These are phyloP conservation scores for Drosophila arawakana DNA, from an alignment of 1,140 invertebrate genomes.

Conservation along the genomic window DNA sequence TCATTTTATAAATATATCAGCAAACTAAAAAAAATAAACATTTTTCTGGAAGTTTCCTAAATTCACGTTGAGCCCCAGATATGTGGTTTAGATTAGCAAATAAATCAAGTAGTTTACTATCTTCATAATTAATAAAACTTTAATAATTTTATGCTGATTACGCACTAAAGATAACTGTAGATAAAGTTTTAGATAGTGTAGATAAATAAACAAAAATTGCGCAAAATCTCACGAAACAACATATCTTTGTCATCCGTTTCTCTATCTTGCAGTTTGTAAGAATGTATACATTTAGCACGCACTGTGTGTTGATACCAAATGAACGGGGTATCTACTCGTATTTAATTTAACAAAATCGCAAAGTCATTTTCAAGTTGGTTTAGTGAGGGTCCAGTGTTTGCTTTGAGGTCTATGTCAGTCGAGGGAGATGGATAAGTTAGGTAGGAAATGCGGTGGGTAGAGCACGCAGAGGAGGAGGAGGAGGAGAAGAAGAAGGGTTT, in stretches of 20 bases:
- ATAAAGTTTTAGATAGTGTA: too few species aligned
- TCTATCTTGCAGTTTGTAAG: not conserved
- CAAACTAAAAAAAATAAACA: too few species aligned
- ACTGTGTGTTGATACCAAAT: constrained; percentile 20
- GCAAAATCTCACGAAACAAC: constrained; percentile 1
- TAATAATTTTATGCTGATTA: too few species aligned
- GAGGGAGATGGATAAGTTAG: not conserved
- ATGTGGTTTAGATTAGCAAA: too few species aligned
- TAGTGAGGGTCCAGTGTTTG: constrained; percentile 29
- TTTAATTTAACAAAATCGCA: constrained; percentile 50
- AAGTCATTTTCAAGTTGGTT: constrained; percentile 58
- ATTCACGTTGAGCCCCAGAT: too few species aligned
- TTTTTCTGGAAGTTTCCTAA: too few species aligned
- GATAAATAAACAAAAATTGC: too few species aligned
- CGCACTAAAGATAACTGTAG: too few species aligned
- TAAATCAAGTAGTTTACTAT: too few species aligned
- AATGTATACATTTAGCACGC: constrained; percentile 11
- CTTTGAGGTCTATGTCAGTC: not conserved
- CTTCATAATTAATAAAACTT: too few species aligned
- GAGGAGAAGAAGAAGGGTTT: constrained; percentile 11
- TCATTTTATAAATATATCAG: too few species aligned
- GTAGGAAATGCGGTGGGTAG: not conserved
- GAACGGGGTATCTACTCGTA: constrained; percentile 28
- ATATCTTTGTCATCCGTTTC: constrained; percentile 5
- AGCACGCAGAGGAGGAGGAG: not conserved